Conservation (phyloP, 2,888 invertebrate species). For the Drosophila antonietae region DNA sequence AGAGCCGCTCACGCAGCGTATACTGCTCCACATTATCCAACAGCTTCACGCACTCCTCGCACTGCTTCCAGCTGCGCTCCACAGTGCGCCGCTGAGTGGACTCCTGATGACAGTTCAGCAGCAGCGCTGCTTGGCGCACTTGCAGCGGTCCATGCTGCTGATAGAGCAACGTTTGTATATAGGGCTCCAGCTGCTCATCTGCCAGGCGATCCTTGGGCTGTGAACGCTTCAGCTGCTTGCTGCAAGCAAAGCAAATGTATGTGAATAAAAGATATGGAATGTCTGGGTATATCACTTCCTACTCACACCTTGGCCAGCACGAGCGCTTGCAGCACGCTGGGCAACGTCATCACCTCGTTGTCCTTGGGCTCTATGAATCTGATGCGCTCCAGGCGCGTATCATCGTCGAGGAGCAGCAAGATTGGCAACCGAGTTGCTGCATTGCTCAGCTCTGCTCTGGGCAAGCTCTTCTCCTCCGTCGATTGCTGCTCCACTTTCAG, state of each 20-base stretch:
- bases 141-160: constrained; percentile 91
- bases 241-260: constrained; percentile 68
- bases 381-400: constrained; percentile 92
- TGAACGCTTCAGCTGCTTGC: constrained; percentile 89
- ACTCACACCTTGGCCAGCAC: constrained; percentile 91
- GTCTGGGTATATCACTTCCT: neutral
- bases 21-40: constrained; percentile 80
- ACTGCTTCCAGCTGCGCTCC: constrained; percentile 94
- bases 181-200: constrained; percentile 93
- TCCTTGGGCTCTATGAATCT: constrained; percentile 88
- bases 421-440: constrained; percentile 86
- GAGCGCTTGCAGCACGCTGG: constrained; percentile 91
- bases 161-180: constrained; percentile 88
- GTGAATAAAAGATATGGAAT: no score
- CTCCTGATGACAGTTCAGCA: constrained; percentile 92
- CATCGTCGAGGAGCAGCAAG: constrained; percentile 92
- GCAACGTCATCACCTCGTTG: constrained; percentile 85
- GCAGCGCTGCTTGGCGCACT: constrained; percentile 90
- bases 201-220: constrained; percentile 92
- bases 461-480: constrained; percentile 32
- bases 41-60: constrained; percentile 90
- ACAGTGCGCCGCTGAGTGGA: constrained; percentile 91
- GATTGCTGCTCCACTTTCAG: constrained; percentile 87
- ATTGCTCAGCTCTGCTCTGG: constrained; percentile 83
- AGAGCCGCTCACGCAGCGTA: constrained; percentile 84